These are phyloP conservation scores for Falco cherrug DNA, from an alignment of 2,797 vertebrate species.

Conservation along the genomic window DNA sequence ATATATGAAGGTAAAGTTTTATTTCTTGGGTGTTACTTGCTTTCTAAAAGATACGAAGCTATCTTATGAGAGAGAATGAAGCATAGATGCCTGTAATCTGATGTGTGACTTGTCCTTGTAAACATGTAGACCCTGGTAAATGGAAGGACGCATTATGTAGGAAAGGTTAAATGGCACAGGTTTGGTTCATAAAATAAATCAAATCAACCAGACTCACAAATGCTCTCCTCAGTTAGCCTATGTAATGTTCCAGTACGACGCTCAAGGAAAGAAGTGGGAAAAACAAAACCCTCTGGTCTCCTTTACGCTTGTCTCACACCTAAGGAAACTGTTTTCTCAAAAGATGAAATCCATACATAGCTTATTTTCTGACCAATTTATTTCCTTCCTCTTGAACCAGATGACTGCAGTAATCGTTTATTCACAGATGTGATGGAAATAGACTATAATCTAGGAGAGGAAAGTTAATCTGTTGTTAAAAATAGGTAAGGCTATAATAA, in stretches of 20 bases:
- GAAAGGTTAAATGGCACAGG: not conserved
- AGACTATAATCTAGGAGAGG: not conserved
- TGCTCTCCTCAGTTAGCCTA: not conserved
- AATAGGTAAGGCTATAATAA: not conserved
- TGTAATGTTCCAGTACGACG: not conserved
- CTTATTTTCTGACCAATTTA: not conserved
- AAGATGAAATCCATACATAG: not conserved
- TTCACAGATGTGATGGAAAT: not conserved
- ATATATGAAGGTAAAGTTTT: not conserved
- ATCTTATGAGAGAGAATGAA: not conserved
- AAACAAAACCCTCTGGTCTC: not conserved
- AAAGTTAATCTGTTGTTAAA: not conserved
- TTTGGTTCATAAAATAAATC: not conserved
- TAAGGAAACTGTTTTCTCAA: not conserved
- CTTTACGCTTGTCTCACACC: not conserved
- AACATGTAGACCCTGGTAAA: not conserved
- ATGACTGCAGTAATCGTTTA: not conserved
- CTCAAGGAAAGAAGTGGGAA: not conserved
- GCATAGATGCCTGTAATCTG: fast-evolving
- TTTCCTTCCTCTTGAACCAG: not conserved
- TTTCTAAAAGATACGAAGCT: not conserved
- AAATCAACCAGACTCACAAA: not conserved
- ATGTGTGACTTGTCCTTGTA: not conserved
- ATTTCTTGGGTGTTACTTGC: not conserved
- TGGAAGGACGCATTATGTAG: not conserved